phyloP scores from a whole-genome alignment of 2,888 invertebrate species.

The Acronicta alni region DNA sequence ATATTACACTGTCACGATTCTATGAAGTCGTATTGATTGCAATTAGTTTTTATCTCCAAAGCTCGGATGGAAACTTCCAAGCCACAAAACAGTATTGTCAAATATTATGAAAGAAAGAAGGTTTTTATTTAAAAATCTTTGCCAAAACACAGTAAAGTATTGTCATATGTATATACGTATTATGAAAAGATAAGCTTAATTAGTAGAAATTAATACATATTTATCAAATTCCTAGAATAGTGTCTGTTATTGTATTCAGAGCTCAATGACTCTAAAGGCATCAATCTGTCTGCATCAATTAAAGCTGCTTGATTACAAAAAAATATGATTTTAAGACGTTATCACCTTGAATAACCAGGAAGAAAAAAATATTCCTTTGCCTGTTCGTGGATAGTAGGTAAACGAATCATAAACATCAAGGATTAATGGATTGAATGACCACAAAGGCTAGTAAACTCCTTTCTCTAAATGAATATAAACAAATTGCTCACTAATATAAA shows the following conservation, averaged over 20 bases:
- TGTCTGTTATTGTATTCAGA: background rate
- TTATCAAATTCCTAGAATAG: conserved; percentile 5
- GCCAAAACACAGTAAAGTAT: too few species aligned
- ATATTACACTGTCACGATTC: too few species aligned
- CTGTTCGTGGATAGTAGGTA: background rate
- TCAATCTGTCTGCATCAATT: too few species aligned
- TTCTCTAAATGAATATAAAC: conserved; percentile 11
- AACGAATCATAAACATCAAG: background rate
- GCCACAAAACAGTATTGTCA: background rate
- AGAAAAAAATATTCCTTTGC: conserved; percentile 11
- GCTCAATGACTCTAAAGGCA: too few species aligned
- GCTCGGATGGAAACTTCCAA: background rate
- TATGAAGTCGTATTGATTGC: too few species aligned
- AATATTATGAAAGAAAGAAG: too few species aligned
- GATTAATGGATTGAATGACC: background rate
- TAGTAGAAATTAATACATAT: background rate
- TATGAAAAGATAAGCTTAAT: background rate
- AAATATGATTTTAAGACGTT: too few species aligned
- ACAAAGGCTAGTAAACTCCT: conserved; percentile 10
- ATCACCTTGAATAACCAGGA: background rate
- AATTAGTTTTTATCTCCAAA: conserved; percentile 1
- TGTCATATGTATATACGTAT: too few species aligned
- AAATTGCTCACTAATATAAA: conserved; percentile 16
- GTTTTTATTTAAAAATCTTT: too few species aligned
- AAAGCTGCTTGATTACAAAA: too few species aligned